Percentiles rank a stretch among this genome's conserved stretches.
Evolutionary conservation across 2,113 vertebrate genomes (phyloP).

Genomic region (Lophura nycthemera): DNA sequence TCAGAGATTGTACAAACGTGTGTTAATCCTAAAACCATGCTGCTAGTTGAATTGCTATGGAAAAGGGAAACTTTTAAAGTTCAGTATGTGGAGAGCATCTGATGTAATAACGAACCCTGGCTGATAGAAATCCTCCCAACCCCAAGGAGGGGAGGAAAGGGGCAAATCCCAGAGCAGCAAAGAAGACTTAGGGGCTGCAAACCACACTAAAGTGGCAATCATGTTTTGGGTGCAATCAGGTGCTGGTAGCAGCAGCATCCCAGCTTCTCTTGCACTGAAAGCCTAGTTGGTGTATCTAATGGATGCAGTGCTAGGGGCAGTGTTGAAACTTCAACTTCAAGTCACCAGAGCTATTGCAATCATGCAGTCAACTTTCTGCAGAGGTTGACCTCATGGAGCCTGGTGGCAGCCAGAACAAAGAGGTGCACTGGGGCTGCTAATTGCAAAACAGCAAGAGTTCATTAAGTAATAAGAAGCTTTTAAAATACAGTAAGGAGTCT

Average conservation of each 20-base stretch:
- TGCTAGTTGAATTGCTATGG: background rate
- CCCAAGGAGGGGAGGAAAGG: background rate
- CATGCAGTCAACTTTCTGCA: background rate
- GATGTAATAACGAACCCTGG: background rate
- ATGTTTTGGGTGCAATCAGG: background rate
- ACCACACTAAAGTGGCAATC: accelerated
- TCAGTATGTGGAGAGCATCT: background rate
- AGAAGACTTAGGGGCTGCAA: background rate
- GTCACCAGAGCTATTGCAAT: background rate
- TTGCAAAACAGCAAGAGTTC: slow-evolving; percentile 34
- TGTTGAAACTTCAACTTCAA: background rate
- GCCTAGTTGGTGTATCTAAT: background rate
- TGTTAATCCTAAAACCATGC: background rate
- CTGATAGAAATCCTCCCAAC: background rate
- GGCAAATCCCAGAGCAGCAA: background rate
- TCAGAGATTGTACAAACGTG: background rate
- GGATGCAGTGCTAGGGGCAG: background rate
- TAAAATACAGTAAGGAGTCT: background rate
- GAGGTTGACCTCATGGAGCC: background rate
- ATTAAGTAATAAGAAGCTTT: slow-evolving; percentile 39
- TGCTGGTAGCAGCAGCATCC: background rate
- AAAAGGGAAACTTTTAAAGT: background rate
- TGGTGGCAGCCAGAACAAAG: background rate
- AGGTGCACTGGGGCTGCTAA: background rate
- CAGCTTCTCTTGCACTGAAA: background rate